Evolutionary conservation across 2,888 invertebrate genomes (phyloP), one percentile per base, ranked within the genome.

Genomic region (Pristionchus arcanus): DNA sequence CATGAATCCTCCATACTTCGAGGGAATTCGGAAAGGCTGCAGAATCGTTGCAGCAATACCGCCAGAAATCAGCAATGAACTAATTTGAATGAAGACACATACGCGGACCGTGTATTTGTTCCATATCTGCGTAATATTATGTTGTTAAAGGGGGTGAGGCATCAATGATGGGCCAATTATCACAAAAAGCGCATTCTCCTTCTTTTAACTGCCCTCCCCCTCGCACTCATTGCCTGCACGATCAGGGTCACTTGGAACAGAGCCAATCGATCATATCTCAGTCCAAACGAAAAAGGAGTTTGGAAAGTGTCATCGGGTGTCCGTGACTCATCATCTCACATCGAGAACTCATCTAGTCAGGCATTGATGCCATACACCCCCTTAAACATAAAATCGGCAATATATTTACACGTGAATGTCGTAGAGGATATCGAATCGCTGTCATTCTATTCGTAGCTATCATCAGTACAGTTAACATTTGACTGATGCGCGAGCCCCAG

Each of bases 401-500:
- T 13, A n/a, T 42, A 42, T 42, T 42, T 31, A 71, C 71, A 3
- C 71, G 9, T 28, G 28, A 71, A 34, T 71, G 71, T 9, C 15
- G 28, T 11, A 31, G 28, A 1, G 74, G 21, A 37, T 37, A 74
- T 37, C 74, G 74, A 21, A 74, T 74, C 28, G 74, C 74, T 5
- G 74, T 74, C 21, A 74, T 2, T 37, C 74, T 34, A 37, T 74
- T 74, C 7, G n/a, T n/a, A 21, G 74, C 74, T 4, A 74, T 74
- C 74, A 37, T 37, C 37, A 34, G 21, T 19, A 74, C 74, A 16
- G 74, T 74, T 5, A 74, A 11, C 37, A 74, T 74, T 9, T 74
- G 74, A 37, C 74, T 74, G 34, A 74, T 37, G 74, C 74, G 74
- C 13, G 37, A 15, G 74, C 74, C 74, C 74, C 74, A 74, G n/a